A percentile compares a stretch with the other conserved stretches of the same genome.
Conservation (phyloP, 2,888 invertebrate species). For the Athrips mouffetella region DNA sequence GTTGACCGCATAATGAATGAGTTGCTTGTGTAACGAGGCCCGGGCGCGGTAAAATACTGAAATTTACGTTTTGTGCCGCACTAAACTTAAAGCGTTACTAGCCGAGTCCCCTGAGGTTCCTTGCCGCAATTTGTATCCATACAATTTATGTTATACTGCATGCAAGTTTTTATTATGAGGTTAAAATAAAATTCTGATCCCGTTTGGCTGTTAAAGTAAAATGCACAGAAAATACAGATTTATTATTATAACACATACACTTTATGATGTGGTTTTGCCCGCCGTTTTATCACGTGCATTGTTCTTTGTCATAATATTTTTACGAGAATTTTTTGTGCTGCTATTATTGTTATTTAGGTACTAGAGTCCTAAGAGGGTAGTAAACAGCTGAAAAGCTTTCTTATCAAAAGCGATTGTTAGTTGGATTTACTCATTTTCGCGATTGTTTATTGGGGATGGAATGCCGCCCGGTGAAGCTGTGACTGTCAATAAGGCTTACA, state of each 20-base stretch:
- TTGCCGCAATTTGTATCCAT: constrained; percentile 26
- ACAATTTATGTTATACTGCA: constrained; percentile 24
- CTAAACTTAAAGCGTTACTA: constrained; percentile 26
- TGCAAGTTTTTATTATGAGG: constrained; percentile 21
- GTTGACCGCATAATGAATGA: constrained; percentile 35
- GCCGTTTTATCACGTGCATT: constrained; percentile 3
- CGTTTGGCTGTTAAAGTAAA: background rate
- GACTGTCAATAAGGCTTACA: too few species aligned
- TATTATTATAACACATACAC: constrained; percentile 1
- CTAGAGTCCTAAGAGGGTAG: background rate
- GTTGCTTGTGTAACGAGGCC: constrained; percentile 24
- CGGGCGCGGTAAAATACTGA: constrained; percentile 26
- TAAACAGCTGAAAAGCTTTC: constrained; percentile 6
- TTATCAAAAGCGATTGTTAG: constrained; percentile 7
- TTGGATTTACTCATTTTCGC: too few species aligned
- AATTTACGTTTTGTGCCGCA: constrained; percentile 28
- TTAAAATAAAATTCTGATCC: constrained; percentile 9
- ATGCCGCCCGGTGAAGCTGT: too few species aligned
- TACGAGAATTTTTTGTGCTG: background rate
- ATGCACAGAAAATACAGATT: constrained; percentile 1
- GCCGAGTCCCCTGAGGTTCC: constrained; percentile 21
- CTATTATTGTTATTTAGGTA: background rate
- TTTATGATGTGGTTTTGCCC: constrained; percentile 6
- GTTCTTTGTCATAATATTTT: constrained; percentile 5
- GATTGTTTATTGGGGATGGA: too few species aligned